Conservation (phyloP, 2,113 vertebrate genomes). For the Elachura formosa region DNA sequence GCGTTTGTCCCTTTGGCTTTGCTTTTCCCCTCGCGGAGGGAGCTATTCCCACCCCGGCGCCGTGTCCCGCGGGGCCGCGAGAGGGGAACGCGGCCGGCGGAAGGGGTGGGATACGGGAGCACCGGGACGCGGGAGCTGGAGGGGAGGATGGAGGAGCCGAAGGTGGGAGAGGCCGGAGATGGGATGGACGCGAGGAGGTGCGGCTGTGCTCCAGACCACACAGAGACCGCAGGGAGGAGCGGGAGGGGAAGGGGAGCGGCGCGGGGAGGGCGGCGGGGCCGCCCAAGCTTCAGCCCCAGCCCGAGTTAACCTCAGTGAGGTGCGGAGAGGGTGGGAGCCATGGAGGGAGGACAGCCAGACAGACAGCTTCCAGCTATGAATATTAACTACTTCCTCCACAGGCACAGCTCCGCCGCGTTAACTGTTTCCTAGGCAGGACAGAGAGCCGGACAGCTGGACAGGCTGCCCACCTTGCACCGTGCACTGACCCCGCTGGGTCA, state of each 20-base stretch:
- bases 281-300: not conserved
- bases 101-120: not conserved
- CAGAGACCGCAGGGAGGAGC: not conserved
- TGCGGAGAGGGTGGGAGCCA: not conserved
- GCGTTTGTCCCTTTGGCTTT: constrained; percentile 16
- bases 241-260: not conserved
- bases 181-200: not conserved
- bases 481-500: not conserved
- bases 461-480: not conserved
- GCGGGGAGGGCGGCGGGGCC: not conserved
- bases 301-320: constrained; percentile 31
- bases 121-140: not conserved
- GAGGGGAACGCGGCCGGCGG: not conserved
- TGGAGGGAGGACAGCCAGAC: not conserved
- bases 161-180: not conserved
- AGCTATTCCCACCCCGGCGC: not conserved
- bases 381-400: constrained; percentile 63
- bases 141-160: not conserved
- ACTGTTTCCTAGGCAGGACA: constrained; percentile 43
- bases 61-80: not conserved
- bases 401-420: constrained; percentile 1
- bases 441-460: not conserved
- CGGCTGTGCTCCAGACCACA: not conserved
- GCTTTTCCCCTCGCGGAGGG: not conserved
- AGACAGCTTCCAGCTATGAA: constrained; percentile 48